These are phyloP conservation scores for Jaculus jaculus DNA, from an alignment of 2,113 vertebrate species.

Conservation along the genomic window DNA sequence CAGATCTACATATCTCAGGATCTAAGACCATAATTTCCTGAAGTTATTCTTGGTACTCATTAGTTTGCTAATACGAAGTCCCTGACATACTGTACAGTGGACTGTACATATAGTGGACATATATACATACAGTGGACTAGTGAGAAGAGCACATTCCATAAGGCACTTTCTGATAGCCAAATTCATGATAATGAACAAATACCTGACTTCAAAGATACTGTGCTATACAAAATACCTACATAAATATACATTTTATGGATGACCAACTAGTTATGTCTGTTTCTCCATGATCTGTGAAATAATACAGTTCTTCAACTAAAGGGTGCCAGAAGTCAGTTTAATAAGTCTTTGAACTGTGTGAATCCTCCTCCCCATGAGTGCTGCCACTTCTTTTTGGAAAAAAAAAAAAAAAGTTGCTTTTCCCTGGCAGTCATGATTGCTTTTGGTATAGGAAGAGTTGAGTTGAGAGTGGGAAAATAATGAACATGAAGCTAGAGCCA, in stretches of 20 bases:
- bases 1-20: not conserved
- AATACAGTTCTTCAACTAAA: not conserved
- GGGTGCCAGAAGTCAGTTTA: not conserved
- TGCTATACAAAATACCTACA: not conserved
- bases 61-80: not conserved
- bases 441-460: not conserved
- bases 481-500: accelerated
- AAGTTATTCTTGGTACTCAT: not conserved
- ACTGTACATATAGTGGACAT: no score
- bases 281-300: not conserved
- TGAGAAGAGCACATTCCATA: not conserved
- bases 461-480: not conserved
- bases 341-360: no score
- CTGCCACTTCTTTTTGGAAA: not conserved
- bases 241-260: not conserved
- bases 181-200: not conserved
- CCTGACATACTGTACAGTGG: not conserved
- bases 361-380: not conserved
- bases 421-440: not conserved
- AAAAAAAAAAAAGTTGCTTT: not conserved
- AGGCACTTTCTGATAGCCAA: not conserved
- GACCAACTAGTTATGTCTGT: not conserved
- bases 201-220: not conserved
- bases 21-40: not conserved
- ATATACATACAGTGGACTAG: no score